Percentiles rank a stretch among this genome's conserved stretches.
These are phyloP conservation scores for Siniperca scherzeri DNA, from an alignment of 2,797 vertebrate genomes.

Conservation along the genomic window DNA sequence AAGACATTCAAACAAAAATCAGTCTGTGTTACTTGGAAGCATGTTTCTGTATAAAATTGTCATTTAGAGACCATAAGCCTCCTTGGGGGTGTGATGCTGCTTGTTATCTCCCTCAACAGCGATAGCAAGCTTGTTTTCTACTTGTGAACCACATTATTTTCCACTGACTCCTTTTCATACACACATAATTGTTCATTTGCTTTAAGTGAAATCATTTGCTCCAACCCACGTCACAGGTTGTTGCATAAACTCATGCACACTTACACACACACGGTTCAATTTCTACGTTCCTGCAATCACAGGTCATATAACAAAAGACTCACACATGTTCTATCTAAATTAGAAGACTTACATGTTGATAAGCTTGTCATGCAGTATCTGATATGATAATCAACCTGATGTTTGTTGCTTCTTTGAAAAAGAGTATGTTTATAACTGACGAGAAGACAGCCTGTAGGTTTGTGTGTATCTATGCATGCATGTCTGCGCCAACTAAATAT, in stretches of 20 bases:
- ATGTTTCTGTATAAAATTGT: slow-evolving; percentile 4
- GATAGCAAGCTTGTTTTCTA: slow-evolving; percentile 36
- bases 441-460: background rate
- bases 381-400: slow-evolving; percentile 13
- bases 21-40: background rate
- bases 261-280: background rate
- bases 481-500: slow-evolving; percentile 15
- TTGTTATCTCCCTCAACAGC: slow-evolving; percentile 30
- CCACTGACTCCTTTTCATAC: slow-evolving; percentile 25
- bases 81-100: slow-evolving; percentile 7
- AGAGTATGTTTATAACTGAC: background rate
- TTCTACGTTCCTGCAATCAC: slow-evolving; percentile 15
- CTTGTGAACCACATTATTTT: slow-evolving; percentile 32
- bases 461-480: background rate
- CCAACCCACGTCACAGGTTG: slow-evolving; percentile 32
- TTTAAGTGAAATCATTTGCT: slow-evolving; percentile 57
- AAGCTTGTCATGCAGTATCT: background rate
- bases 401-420: slow-evolving; percentile 5
- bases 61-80: background rate
- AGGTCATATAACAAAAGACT: slow-evolving; percentile 8
- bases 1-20: no score
- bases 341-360: background rate
- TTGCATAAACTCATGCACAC: slow-evolving; percentile 46
- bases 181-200: slow-evolving; percentile 49
- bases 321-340: slow-evolving; percentile 2